Base-by-base conservation (phyloP, 2,888 invertebrate genomes). In the Hemicrepidius hirtus region DNA sequence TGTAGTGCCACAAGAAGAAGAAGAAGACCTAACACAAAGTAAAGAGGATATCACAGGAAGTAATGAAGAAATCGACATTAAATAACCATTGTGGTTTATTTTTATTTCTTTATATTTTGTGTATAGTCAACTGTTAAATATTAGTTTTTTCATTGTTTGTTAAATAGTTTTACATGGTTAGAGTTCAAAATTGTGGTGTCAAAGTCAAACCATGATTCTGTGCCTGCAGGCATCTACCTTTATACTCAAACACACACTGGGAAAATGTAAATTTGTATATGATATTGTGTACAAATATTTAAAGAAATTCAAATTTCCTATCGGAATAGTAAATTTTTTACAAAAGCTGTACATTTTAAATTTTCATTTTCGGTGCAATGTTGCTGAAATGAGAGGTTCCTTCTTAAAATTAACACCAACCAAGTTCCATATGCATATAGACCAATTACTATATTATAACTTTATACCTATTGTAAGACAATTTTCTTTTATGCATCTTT, bases 51-150 rank as follows among this genome's bases (percentile, higher is more conserved):
- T 32, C 50, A 50, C 50, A 13, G 50, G 24, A 24, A 12, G 21
- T 49, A 37, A 37, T 16, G 57, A 57, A 12, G 21, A 37, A 60
- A 18, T 28, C 5, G 44, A 60, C 21, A 24, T 44, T 44, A 60
- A 28, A 60, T 60, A 60, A 60, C 60, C 41, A 60, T 24, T 44
- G 60, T 60, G 60, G 60, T 44, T 41, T 24, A 24, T 60, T 60
- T 60, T 60, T 60, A 13, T 60, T 60, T 60, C 20, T 37, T 40
- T 57, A 35, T 50, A 57, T 13, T 57, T 7, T 57, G 18, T 18
- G 20, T 57, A 37, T 57, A 57, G 53, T 28, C 28, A 28, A 28
- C 21, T 53, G 53, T 53, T 40, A 32, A n/a, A 35, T 57, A 37
- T 37, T 12, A 6, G 20, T 13, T 57, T 37, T 10, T 35, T 55